These are phyloP conservation scores for Halocaridina rubra DNA, from an alignment of 2,888 invertebrate species.

Conservation along the genomic window DNA sequence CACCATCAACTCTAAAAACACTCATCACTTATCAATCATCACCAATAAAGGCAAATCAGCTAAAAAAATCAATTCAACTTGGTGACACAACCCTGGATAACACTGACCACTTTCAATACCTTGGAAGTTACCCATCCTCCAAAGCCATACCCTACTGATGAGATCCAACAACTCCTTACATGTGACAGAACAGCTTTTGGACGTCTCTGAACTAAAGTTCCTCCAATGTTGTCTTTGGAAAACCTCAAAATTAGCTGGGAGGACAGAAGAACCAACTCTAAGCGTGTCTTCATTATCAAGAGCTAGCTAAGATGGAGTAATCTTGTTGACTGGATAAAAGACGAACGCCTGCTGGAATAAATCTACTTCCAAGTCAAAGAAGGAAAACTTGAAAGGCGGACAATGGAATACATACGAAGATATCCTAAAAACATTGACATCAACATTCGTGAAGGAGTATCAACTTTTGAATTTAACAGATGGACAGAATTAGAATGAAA, in stretches of 20 bases:
- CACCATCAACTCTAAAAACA: constrained; percentile 2
- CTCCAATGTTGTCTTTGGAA: constrained; percentile 7
- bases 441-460: not conserved
- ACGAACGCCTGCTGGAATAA: not conserved
- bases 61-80: not conserved
- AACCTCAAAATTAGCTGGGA: constrained; percentile 1
- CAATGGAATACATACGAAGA: not conserved
- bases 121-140: not conserved
- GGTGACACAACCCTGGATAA: not conserved
- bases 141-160: not conserved
- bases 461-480: too few relatives aligned
- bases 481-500: too few relatives aligned
- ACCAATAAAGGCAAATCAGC: not conserved
- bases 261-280: not conserved
- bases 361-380: not conserved
- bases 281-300: not conserved
- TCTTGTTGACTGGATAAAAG: not conserved
- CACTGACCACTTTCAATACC: constrained; percentile 3
- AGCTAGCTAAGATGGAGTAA: not conserved
- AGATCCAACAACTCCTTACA: not conserved
- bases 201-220: not conserved
- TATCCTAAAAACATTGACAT: not conserved
- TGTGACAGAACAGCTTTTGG: not conserved
- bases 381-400: not conserved
- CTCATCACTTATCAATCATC: not conserved